These are phyloP conservation scores for Gobius niger DNA, from an alignment of 2,113 vertebrate genomes.

Conservation along the genomic window DNA sequence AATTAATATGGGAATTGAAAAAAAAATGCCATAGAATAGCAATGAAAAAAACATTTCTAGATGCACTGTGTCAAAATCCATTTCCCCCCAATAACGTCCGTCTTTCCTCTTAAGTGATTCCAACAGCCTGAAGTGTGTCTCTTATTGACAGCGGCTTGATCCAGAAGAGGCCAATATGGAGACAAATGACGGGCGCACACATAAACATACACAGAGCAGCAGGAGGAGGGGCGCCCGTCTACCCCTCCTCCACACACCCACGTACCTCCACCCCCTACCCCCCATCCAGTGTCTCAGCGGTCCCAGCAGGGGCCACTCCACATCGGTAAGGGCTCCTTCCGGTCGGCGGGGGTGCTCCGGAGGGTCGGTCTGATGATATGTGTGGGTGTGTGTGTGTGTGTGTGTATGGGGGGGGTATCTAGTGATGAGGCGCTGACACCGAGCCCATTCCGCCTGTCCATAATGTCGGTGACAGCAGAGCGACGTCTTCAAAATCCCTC, in stretches of 20 bases:
- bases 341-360: slow-evolving; percentile 58
- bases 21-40: no score
- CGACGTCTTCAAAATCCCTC: slow-evolving; percentile 61
- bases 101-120: background rate
- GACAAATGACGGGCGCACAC: slow-evolving; percentile 44
- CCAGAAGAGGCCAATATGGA: slow-evolving; percentile 36
- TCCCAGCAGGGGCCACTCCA: slow-evolving; percentile 76
- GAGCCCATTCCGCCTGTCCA: slow-evolving; percentile 70
- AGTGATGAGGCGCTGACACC: slow-evolving; percentile 68
- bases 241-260: slow-evolving; percentile 9
- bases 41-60: background rate
- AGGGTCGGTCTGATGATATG: background rate
- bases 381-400: slow-evolving; percentile 11
- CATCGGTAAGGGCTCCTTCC: slow-evolving; percentile 67
- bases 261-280: background rate
- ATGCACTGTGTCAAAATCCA: background rate
- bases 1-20: no score
- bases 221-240: slow-evolving; percentile 59
- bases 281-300: slow-evolving; percentile 52
- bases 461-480: slow-evolving; percentile 73
- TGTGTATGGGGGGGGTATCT: slow-evolving; percentile 52
- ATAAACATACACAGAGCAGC: slow-evolving; percentile 39
- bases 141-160: slow-evolving; percentile 37
- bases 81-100: background rate
- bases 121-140: slow-evolving; percentile 11